A percentile compares a stretch with the other conserved stretches of the same genome.
Evolutionary conservation across 2,888 invertebrate species (phyloP).

Genomic region (Acanthosepion esculentum): DNA sequence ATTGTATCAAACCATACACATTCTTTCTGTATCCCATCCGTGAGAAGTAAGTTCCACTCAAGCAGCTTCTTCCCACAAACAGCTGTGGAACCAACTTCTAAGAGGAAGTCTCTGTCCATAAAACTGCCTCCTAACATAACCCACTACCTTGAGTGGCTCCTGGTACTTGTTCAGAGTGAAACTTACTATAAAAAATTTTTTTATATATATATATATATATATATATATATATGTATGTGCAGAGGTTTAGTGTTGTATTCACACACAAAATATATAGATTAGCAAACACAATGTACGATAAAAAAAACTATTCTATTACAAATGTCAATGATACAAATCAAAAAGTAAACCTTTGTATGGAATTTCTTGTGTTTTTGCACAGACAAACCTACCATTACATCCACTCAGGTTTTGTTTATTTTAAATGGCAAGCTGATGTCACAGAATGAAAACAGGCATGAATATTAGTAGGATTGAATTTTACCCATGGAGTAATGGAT

Average conservation of each 20-base stretch:
- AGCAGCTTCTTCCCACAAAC: too few relatives aligned
- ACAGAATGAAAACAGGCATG: background rate
- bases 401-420: background rate
- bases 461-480: background rate
- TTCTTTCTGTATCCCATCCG: too few relatives aligned
- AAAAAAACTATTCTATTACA: background rate
- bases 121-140: too few relatives aligned
- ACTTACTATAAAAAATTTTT: background rate
- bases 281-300: background rate
- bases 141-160: too few relatives aligned
- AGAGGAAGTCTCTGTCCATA: too few relatives aligned
- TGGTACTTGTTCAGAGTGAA: too few relatives aligned
- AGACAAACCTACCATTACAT: background rate
- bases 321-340: background rate
- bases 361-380: conserved; percentile 11
- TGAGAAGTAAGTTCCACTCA: too few relatives aligned
- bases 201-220: background rate
- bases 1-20: too few relatives aligned
- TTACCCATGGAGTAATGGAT: too few relatives aligned
- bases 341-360: background rate
- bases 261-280: background rate
- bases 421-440: background rate
- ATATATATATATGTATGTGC: background rate
- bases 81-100: too few relatives aligned
- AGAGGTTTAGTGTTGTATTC: background rate